These are phyloP conservation scores for Oligia strigilis DNA, from an alignment of 2,888 invertebrate species.

Conservation along the genomic window DNA sequence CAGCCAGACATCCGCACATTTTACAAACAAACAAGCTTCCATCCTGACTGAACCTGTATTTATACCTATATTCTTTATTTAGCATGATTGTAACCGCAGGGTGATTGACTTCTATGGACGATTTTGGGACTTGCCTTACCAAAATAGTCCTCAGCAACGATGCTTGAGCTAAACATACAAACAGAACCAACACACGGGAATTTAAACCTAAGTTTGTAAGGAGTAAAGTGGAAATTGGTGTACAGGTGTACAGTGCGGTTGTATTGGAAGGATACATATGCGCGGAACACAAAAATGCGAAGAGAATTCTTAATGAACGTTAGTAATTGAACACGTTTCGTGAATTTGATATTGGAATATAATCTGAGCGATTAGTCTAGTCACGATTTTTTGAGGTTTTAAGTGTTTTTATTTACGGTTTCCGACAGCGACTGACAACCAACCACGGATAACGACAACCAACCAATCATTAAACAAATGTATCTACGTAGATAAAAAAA, in stretches of 20 bases:
- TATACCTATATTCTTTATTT: conserved; percentile 35
- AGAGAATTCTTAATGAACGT: conserved; percentile 64
- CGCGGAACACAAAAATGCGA: conserved; percentile 65
- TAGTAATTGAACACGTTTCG: conserved; percentile 61
- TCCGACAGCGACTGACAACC: neutral
- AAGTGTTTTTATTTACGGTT: conserved; percentile 21
- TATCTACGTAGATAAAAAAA: neutral
- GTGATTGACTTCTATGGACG: conserved; percentile 76
- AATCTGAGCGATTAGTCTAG: conserved; percentile 35
- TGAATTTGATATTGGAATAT: conserved; percentile 44
- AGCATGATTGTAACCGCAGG: conserved; percentile 69
- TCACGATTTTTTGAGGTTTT: conserved; percentile 47
- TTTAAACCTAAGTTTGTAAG: conserved; percentile 26
- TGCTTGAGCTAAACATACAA: conserved; percentile 51
- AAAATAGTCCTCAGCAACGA: conserved; percentile 69
- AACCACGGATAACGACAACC: too few species aligned
- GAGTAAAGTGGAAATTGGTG: conserved; percentile 26
- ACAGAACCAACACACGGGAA: conserved; percentile 25
- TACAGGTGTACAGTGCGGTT: neutral
- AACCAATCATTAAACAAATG: neutral
- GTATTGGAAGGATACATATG: conserved; percentile 25
- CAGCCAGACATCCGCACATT: conserved; percentile 43
- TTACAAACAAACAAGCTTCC: conserved; percentile 42
- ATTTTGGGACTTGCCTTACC: conserved; percentile 72
- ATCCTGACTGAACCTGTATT: conserved; percentile 34